phyloP scores from a whole-genome alignment of 2,797 vertebrate genomes.

The Uromys caudimaculatus region DNA sequence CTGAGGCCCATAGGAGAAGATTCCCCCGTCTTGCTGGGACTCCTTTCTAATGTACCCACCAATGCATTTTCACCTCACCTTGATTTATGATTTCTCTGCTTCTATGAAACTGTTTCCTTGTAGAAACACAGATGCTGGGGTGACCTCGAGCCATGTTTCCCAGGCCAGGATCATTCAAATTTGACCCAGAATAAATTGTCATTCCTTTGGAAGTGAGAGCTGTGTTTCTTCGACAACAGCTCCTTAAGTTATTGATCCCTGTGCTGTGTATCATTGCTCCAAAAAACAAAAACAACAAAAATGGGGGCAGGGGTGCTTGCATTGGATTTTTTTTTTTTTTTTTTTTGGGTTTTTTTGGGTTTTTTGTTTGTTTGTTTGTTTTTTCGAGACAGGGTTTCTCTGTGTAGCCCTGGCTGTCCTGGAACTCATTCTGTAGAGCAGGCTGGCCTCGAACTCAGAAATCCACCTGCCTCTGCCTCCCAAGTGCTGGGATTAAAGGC shows the following conservation, averaged over 20 bases:
- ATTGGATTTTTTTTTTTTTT: too few species aligned
- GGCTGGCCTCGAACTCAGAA: too few species aligned
- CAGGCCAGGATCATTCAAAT: neutral
- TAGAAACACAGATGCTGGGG: neutral
- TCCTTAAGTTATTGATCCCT: neutral
- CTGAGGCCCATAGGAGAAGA: neutral
- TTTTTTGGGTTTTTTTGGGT: too few species aligned
- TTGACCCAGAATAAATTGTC: neutral
- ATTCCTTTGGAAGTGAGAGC: neutral
- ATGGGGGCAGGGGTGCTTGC: neutral
- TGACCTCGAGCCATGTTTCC: neutral
- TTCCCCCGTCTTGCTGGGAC: neutral
- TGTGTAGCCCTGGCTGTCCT: too few species aligned
- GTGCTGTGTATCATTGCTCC: neutral
- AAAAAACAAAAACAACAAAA: neutral
- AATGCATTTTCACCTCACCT: neutral
- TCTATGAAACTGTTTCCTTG: neutral
- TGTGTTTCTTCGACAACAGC: neutral
- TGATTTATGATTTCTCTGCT: neutral
- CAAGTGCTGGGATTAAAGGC: too few species aligned
- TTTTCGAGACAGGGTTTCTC: too few species aligned
- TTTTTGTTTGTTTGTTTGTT: too few species aligned
- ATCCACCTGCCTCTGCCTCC: too few species aligned
- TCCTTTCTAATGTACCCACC: neutral
- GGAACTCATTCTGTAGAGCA: too few species aligned